Base-by-base conservation (phyloP, 2,888 invertebrate genomes). In the Megamerina dolium region DNA sequence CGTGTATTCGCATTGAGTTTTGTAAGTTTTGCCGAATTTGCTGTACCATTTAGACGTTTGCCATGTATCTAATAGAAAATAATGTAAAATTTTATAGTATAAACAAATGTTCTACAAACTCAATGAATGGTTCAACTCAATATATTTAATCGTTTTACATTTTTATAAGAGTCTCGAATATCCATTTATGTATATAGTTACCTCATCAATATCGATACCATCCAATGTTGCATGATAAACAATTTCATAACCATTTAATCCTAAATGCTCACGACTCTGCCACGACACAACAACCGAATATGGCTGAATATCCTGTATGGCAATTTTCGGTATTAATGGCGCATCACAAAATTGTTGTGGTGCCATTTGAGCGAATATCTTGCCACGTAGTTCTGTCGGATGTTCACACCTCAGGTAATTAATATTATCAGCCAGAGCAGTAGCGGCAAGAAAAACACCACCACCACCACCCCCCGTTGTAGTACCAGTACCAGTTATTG, bases 261-360 rank as follows among this genome's bases (percentile, higher is more conserved):
- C 85, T 44, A 85, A 85, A 69, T 88, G 86, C 73, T 90, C 89
- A 57, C 88, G 80, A 61, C 87, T 86, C 70, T 89, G 88, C 92
- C 91, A 92, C 54, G 89, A 86, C 19, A 89, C 87, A 57, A 88
- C 77, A 50, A 90, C 84, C 42, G 88, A 87, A 72, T 84, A 87
- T 33, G 89, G 87, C 68, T 88, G 87, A 50, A 91, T 85, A 70
- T 90, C 88, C 75, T 88, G 87, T 60, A 90, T 87, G 57, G 87
- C 88, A 52, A 91, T 77, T 68, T 87, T 85, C 53, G 86, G 77
- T 59, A 91, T 82, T 63, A 89, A 76, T 38, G 90, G 90, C 45
- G 84, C 79, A 63, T 88, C 84, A 71, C 91, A 92, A 67, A 92
- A 84, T 68, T 85, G 83, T 61, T 84, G 85, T 29, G 88, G 83